Evolutionary conservation across 2,888 invertebrate species (phyloP).

Genomic region (Campoplex capitator): DNA sequence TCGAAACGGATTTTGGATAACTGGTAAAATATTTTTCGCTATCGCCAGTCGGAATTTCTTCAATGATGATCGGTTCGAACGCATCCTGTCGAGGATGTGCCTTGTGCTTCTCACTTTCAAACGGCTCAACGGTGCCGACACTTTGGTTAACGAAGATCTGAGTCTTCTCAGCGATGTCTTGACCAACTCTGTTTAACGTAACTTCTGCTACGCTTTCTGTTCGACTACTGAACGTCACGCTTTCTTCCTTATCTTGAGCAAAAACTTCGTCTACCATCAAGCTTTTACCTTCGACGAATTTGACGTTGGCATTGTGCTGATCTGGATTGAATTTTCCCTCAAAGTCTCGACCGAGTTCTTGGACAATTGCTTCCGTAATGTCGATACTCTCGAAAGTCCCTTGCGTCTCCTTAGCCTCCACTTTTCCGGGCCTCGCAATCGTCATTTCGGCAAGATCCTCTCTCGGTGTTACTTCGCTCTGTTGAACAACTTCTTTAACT

Average conservation of each 20-base stretch:
- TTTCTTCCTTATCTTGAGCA: constrained; percentile 81
- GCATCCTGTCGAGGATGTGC: constrained; percentile 78
- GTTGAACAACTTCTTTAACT: constrained; percentile 84
- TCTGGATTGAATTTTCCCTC: constrained; percentile 76
- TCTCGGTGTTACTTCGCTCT: constrained; percentile 75
- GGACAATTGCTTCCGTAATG: constrained; percentile 81
- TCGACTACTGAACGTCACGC: constrained; percentile 71
- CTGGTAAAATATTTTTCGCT: constrained; percentile 77
- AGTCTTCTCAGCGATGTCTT: constrained; percentile 81
- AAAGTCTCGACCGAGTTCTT: constrained; percentile 74
- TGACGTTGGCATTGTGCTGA: constrained; percentile 77
- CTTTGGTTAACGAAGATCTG: constrained; percentile 81
- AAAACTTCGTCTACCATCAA: constrained; percentile 81
- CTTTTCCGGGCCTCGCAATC: constrained; percentile 79
- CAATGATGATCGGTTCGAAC: constrained; percentile 78
- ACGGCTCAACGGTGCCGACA: constrained; percentile 74
- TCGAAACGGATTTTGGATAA: constrained; percentile 75
- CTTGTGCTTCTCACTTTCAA: constrained; percentile 74
- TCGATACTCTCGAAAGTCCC: constrained; percentile 84
- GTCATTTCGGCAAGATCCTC: constrained; percentile 78
- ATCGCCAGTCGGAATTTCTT: constrained; percentile 78
- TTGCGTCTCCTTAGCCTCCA: constrained; percentile 85
- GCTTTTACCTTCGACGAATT: constrained; percentile 81
- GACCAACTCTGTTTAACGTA: constrained; percentile 74
- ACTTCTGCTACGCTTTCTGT: constrained; percentile 73